Percentiles rank a stretch among this genome's conserved stretches.
Conservation (phyloP, 2,888 invertebrate species). For the Automeris io region DNA sequence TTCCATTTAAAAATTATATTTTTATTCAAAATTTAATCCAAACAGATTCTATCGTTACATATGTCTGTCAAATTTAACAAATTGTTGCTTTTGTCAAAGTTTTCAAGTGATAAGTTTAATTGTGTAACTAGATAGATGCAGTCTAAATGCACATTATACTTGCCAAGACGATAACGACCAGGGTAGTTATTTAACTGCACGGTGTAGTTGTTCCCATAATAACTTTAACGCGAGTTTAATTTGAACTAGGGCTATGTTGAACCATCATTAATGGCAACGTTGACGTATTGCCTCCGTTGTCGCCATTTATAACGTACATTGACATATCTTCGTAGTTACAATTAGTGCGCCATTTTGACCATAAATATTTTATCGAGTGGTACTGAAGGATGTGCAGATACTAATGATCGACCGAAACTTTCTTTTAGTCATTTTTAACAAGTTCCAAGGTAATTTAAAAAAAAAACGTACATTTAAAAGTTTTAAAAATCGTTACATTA, state of each 20-base stretch:
- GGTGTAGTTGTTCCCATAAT: conserved; percentile 49
- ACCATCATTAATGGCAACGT: conserved; percentile 31
- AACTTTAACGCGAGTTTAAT: conserved; percentile 50
- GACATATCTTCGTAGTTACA: conserved; percentile 1
- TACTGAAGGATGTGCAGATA: no score
- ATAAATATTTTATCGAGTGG: no score
- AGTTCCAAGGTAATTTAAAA: no score
- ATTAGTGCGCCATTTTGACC: neutral
- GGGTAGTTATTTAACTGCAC: conserved; percentile 41
- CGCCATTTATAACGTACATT: conserved; percentile 6
- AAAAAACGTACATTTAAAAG: no score
- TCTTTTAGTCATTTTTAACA: no score
- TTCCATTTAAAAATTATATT: no score
- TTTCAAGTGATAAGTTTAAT: neutral
- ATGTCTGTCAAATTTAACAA: no score
- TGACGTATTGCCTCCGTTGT: conserved; percentile 29
- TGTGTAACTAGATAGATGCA: neutral
- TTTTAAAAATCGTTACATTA: no score
- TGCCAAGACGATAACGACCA: conserved; percentile 40
- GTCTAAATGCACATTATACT: conserved; percentile 17
- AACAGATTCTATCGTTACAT: no score
- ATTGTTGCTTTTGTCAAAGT: no score
- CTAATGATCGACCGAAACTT: no score
- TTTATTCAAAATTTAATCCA: no score
- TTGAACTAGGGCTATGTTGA: conserved; percentile 36